Base-by-base conservation (phyloP, 2,113 vertebrate genomes). In the Noturus placidus region DNA sequence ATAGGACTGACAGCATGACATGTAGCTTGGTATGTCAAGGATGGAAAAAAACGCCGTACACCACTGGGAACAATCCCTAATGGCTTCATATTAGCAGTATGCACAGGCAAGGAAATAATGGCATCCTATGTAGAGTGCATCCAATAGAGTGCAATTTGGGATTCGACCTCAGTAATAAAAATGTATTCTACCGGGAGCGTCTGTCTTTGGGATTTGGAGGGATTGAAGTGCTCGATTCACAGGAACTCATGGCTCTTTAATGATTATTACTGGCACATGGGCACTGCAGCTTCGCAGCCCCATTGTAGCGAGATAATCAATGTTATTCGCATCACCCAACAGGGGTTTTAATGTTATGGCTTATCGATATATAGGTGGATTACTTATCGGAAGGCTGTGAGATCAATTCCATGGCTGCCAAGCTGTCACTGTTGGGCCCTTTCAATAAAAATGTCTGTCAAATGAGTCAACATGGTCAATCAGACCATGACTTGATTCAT, bases 111-210 rank as follows among this genome's bases (percentile, higher is more conserved):
- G 27, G 30, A 42, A 57, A 46, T 38, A 19, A 74, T 57, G 22
- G 30, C n/a, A 27, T 15, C 11, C 79, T 63, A 27, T 38, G 81
- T 83, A 27, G n/a, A 54, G 63, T 42, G 5, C 3, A 6, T 22
- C 20, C 10, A 56, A 22, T 11, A 52, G 63, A 67, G 50, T 8
- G 82, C 27, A 19, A 65, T 65, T 42, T 42, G 4, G 20, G 13
- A 61, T 30, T n/a, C 33, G 10, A 22, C 3, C 77, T 78, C 0
- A 46, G 86, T 86, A 89, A 89, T 89, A 88, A 91, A 85, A 82
- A 85, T 27, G 82, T 82, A 77, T 78, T 90, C 87, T 46, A 0
- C 56, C 35, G 65, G 63, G 56, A 81, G 81, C 38, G 74, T 27
- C 57, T 59, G 65, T 46, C 10, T 52, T 35, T 69, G 63, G n/a